phyloP scores from a whole-genome alignment of 2,888 invertebrate species.

The Lampropteryx suffumata region DNA sequence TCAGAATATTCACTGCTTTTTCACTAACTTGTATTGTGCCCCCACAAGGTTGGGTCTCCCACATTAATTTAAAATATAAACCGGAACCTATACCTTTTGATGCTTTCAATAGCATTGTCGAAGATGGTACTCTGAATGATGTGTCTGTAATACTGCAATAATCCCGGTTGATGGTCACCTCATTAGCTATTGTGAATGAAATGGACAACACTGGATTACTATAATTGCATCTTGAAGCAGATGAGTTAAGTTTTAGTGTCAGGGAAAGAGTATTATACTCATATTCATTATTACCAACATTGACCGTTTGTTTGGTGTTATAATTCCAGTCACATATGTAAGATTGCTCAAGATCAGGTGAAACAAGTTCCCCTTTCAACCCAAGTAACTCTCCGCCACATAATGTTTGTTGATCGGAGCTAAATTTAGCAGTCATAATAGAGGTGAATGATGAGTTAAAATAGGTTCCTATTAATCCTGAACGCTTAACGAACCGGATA shows the following conservation, averaged over 20 bases:
- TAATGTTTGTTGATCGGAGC: slow-evolving; percentile 80
- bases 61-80: slow-evolving; percentile 68
- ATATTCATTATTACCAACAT: slow-evolving; percentile 19
- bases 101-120: slow-evolving; percentile 50
- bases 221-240: slow-evolving; percentile 48
- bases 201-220: slow-evolving; percentile 54
- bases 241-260: slow-evolving; percentile 51
- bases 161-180: slow-evolving; percentile 33
- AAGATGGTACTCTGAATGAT: slow-evolving; percentile 54
- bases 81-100: slow-evolving; percentile 40
- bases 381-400: slow-evolving; percentile 64
- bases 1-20: slow-evolving; percentile 49
- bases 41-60: slow-evolving; percentile 84
- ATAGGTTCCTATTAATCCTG: slow-evolving; percentile 83
- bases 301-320: slow-evolving; percentile 30
- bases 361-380: slow-evolving; percentile 48
- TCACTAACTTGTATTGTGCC: slow-evolving; percentile 74
- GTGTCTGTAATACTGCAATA: slow-evolving; percentile 52
- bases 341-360: slow-evolving; percentile 52
- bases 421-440: slow-evolving; percentile 81
- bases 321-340: slow-evolving; percentile 67
- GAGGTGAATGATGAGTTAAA: slow-evolving; percentile 77
- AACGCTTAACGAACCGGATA: slow-evolving; percentile 85
- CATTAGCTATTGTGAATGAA: slow-evolving; percentile 31
- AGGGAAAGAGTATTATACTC: slow-evolving; percentile 54